phyloP scores from a whole-genome alignment of 2,888 invertebrate genomes.

The Drosophila yooni region DNA sequence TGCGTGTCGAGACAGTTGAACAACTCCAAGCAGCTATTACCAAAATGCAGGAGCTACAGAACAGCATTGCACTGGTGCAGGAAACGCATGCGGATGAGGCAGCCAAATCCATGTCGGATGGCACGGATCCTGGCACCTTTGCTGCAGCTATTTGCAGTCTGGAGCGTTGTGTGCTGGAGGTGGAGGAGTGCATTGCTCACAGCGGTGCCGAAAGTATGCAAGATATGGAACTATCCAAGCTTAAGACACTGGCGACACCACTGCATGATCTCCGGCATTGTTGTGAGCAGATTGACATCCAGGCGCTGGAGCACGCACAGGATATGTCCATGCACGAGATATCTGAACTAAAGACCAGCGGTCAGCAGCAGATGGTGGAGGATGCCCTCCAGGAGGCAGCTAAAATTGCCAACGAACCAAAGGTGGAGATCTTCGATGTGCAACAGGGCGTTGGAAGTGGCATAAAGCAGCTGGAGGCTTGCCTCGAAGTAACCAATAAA shows the following conservation, averaged over 20 bases:
- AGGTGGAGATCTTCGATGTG: slow-evolving; percentile 56
- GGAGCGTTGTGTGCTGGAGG: slow-evolving; percentile 80
- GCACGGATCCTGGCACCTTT: slow-evolving; percentile 77
- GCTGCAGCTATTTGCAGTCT: slow-evolving; percentile 81
- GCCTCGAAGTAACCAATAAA: slow-evolving; percentile 69
- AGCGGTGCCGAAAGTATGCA: slow-evolving; percentile 62
- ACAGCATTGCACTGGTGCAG: slow-evolving; percentile 83
- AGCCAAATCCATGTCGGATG: slow-evolving; percentile 78
- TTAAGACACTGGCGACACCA: slow-evolving; percentile 74
- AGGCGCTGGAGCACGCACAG: slow-evolving; percentile 85
- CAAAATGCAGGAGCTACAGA: slow-evolving; percentile 84
- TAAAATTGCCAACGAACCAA: slow-evolving; percentile 34
- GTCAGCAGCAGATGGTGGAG: slow-evolving; percentile 62
- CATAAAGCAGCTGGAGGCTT: slow-evolving; percentile 81
- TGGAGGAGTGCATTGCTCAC: slow-evolving; percentile 75
- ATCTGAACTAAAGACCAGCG: slow-evolving; percentile 86
- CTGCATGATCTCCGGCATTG: slow-evolving; percentile 80
- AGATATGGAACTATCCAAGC: slow-evolving; percentile 61
- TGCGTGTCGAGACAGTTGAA: slow-evolving; percentile 60
- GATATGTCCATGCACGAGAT: slow-evolving; percentile 87
- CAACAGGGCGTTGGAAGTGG: slow-evolving; percentile 74
- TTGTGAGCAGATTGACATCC: slow-evolving; percentile 78
- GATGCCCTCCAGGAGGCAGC: slow-evolving; percentile 39
- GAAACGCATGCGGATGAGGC: slow-evolving; percentile 81
- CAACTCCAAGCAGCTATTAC: slow-evolving; percentile 77